Percentiles rank a stretch among this genome's conserved stretches.
phyloP scores from a whole-genome alignment of 2,888 invertebrate species.

The Tanytarsus gracilentus region DNA sequence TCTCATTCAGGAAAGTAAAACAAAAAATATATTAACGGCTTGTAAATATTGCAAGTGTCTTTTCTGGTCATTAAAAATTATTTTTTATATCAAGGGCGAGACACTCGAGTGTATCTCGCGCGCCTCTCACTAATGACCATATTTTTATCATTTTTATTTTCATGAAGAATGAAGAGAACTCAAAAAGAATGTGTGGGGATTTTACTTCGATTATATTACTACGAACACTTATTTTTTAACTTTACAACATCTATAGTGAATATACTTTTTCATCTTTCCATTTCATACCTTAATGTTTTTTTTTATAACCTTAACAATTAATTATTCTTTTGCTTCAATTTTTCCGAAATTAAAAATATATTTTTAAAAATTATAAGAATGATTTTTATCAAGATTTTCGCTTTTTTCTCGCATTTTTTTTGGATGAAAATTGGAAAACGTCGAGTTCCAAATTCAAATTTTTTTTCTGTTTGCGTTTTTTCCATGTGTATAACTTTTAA shows the following conservation, averaged over 20 bases:
- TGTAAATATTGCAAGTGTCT: too few relatives aligned
- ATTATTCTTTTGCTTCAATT: not conserved
- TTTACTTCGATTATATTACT: not conserved
- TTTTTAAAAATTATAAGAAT: too few relatives aligned
- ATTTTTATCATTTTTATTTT: not conserved
- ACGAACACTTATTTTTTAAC: conserved; percentile 6
- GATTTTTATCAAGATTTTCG: not conserved
- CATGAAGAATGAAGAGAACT: not conserved
- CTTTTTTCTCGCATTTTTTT: not conserved
- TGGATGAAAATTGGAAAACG: not conserved
- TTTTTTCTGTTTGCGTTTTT: not conserved
- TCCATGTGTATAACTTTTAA: conserved; percentile 4
- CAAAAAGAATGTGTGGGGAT: not conserved
- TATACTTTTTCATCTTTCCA: not conserved
- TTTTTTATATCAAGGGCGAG: too few relatives aligned
- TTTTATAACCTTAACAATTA: conserved; percentile 3
- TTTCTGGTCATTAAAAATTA: too few relatives aligned
- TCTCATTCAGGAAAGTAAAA: too few relatives aligned
- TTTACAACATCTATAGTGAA: conserved; percentile 7
- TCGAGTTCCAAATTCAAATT: too few relatives aligned
- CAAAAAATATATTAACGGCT: too few relatives aligned
- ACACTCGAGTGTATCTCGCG: too few relatives aligned
- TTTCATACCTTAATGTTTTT: not conserved
- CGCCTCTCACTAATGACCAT: too few relatives aligned
- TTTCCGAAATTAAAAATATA: too few relatives aligned